Evolutionary conservation across 2,113 vertebrate species (phyloP), one percentile per base, ranked within the genome.

Genomic region (Megaceryle maxima): DNA sequence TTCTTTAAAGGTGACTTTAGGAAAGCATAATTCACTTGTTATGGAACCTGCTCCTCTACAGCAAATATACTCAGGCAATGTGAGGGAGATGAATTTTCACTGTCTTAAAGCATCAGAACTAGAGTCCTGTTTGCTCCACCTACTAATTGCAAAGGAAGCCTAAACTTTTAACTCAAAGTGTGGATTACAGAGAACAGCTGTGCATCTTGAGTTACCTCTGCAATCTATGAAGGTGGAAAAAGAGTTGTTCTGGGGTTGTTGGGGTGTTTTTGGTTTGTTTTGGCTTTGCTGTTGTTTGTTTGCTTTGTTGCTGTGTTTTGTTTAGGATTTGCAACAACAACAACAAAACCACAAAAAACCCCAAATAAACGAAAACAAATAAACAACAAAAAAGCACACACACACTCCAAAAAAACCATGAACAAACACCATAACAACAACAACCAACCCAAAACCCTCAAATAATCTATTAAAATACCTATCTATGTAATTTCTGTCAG

Each of bases 231-330:
- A 83, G 20, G 3, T 10, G 5, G 2, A 2, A 17, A 37, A 59
- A 64, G 9, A 13, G 8, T 6, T 31, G 12, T 10, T 10, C 5
- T 7, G 20, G 9, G 2, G 4, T 12, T 11, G 7, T 25, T 11
- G 2, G 5, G 4, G 3, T 0, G 9, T 70, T 60, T 68, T 55
- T 73, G 50, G 5, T 6, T 69, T 11, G 4, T 1, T 15, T 83
- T 66, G 5, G 8, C 78, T 74, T 63, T 16, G 16, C 29, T 60
- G 8, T 5, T 44, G 1, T 46, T 56, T 18, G 8, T 13, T 18
- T 31, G 11, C 14, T 70, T 64, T 44, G 18, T 39, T 74, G 24
- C 53, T 67, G 2, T 31, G 16, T 17, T 22, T n/a, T 50, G 17
- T 20, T 7, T 7, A 28, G 51, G 25, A 53, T 26, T 53, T 53